These are phyloP conservation scores for Pardalotus punctatus DNA, from an alignment of 2,113 vertebrate genomes.

Conservation along the genomic window DNA sequence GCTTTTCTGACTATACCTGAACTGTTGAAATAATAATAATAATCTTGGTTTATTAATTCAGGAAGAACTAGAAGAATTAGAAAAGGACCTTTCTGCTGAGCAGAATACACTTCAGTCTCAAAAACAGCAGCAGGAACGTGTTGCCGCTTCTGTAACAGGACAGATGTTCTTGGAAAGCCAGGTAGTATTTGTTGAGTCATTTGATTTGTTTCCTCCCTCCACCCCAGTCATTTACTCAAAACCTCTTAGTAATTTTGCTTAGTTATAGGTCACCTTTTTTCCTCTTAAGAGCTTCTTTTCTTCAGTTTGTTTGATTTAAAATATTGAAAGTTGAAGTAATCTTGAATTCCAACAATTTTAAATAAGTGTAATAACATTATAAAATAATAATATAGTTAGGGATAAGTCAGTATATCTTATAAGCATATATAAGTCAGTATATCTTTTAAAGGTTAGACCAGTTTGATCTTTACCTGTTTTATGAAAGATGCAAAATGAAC, in stretches of 20 bases:
- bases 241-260: background rate
- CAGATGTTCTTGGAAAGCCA: conserved; percentile 98
- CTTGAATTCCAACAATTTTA: background rate
- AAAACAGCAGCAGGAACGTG: conserved; percentile 89
- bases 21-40: background rate
- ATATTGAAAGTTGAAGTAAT: background rate
- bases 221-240: background rate
- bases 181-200: conserved; percentile 66
- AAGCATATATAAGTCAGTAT: background rate
- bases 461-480: background rate
- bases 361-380: background rate
- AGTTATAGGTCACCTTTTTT: background rate
- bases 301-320: background rate
- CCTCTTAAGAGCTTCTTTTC: background rate
- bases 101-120: conserved; percentile 83
- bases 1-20: background rate
- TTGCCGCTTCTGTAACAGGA: conserved; percentile 89
- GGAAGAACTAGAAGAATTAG: conserved; percentile 87
- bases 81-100: conserved; percentile 82
- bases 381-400: background rate
- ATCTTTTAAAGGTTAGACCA: background rate
- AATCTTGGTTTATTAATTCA: conserved; percentile 46
- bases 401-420: background rate
- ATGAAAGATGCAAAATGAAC: background rate
- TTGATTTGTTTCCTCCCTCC: background rate